Base-by-base conservation (phyloP, 2,797 vertebrate genomes). In the Hypotaenidia philippensis region DNA sequence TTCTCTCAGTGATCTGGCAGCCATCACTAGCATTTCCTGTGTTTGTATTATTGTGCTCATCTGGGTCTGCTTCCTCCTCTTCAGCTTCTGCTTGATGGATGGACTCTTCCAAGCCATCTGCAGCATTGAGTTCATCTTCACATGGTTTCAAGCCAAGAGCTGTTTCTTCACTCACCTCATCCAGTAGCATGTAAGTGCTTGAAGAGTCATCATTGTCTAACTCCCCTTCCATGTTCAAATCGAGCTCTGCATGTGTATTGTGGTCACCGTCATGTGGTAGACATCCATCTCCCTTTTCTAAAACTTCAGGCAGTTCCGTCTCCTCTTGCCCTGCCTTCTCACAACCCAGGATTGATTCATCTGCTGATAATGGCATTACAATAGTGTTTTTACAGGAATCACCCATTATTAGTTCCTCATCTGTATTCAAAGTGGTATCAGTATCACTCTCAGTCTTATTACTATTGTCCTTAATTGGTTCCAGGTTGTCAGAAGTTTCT, bases 31-130 rank as follows among this genome's bases (percentile, higher is more conserved):
- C n/a, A 63, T 45, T 84, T 79, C 75, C 83, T 61, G 55, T 68
- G 11, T 78, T 76, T 40, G 66, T 83, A 32, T 76, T 92, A 36
- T 27, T 76, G 44, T 41, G 71, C 53, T 93, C 72, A 69, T 79
- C 64, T 59, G 86, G 32, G 22, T 78, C 87, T 32, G 26, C 49
- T 85, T 96, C 90, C 45, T 87, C 83, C 14, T 94, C 89, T 91
- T 77, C 95, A 77, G 83, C 65, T 85, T 68, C 63, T 61, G 44
- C 27, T 80, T 92, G 7, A 64, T 18, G 31, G 70, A 31, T 44
- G 36, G 45, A 63, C 27, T 84, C 57, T 52, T 57, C 69, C 74
- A 94, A 50, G 63, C 10, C 26, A 20, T 50, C 83, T 57, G 55
- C 90, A 83, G 41, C 63, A 89, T 8, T 5, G 2, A 25, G 6